Percentiles rank a stretch among this genome's conserved stretches.
Conservation (phyloP, 1,140 invertebrate species). For the Orchesella cincta region DNA sequence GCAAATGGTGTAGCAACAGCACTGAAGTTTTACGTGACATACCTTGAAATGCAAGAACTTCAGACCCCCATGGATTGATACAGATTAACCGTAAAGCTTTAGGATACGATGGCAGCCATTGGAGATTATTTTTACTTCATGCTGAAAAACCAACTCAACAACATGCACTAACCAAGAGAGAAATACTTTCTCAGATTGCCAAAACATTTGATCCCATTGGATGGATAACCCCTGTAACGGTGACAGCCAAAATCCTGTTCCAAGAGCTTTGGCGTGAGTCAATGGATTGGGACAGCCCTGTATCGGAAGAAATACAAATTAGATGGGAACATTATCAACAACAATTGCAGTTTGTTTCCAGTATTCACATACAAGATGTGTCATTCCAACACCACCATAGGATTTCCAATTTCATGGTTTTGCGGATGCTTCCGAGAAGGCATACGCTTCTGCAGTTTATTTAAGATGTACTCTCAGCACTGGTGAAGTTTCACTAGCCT, state of each 20-base stretch:
- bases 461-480: background rate
- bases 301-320: background rate
- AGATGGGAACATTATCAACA: background rate
- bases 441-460: background rate
- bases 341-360: background rate
- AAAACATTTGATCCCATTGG: background rate
- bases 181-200: background rate
- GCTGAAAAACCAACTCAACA: too few species aligned
- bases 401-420: constrained; percentile 16
- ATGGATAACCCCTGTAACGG: background rate
- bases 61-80: constrained; percentile 38
- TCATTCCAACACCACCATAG: background rate
- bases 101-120: background rate
- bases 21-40: too few species aligned
- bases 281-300: background rate
- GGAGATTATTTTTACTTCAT: too few species aligned
- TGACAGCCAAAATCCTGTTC: background rate
- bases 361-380: background rate
- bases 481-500: background rate
- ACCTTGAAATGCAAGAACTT: too few species aligned
- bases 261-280: background rate
- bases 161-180: background rate
- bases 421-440: constrained; percentile 23
- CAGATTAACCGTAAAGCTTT: constrained; percentile 20
- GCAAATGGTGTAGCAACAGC: too few species aligned